Percentiles rank a stretch among this genome's conserved stretches.
Evolutionary conservation across 1,140 invertebrate genomes (phyloP).

Genomic region (Colletes gigas): DNA sequence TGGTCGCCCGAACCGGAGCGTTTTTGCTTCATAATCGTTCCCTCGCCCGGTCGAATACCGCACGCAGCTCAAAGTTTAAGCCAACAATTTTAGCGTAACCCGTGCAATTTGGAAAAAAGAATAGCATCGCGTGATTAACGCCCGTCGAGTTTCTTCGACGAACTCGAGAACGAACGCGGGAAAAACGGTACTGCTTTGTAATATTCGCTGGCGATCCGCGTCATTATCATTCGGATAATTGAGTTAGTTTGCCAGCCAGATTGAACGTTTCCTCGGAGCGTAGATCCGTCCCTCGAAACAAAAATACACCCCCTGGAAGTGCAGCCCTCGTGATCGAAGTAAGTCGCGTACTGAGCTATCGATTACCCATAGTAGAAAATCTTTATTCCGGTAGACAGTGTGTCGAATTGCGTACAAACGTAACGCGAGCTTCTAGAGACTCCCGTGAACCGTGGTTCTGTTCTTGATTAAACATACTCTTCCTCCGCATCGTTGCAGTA

Average conservation of each 20-base stretch:
- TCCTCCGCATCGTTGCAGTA: no score
- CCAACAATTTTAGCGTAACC: not conserved
- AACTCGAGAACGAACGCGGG: not conserved
- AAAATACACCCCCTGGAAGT: no score
- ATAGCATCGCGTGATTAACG: conserved; percentile 11
- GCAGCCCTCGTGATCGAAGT: no score
- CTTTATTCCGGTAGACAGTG: no score
- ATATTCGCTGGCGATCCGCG: not conserved
- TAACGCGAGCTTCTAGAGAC: no score
- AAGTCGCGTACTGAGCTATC: no score
- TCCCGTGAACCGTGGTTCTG: no score
- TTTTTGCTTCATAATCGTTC: not conserved
- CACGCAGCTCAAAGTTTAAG: not conserved
- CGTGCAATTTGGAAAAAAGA: not conserved
- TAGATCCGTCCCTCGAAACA: not conserved
- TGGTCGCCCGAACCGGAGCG: not conserved
- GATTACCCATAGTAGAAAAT: no score
- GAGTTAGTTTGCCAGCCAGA: not conserved
- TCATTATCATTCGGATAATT: conserved; percentile 22
- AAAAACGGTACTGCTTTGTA: not conserved
- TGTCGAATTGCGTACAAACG: no score
- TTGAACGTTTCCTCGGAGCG: conserved; percentile 17
- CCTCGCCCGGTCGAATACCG: not conserved
- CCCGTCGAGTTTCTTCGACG: not conserved
- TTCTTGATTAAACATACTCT: no score